Base-by-base conservation (phyloP, 2,113 vertebrate genomes). In the Percopsis transmontana region DNA sequence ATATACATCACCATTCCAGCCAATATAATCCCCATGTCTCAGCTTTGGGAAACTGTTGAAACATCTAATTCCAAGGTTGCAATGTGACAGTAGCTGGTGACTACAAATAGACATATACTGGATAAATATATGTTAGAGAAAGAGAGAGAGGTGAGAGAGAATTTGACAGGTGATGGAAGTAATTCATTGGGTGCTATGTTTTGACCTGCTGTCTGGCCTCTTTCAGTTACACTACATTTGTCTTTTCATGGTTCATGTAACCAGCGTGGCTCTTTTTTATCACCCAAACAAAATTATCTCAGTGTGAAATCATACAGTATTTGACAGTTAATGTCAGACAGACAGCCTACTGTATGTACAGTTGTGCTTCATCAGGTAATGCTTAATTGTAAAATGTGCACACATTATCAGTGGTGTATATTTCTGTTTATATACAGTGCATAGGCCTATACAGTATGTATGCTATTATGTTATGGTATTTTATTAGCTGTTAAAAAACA, bases 1-100 rank as follows among this genome's bases (percentile, higher is more conserved):
- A 33, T 33, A 6, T 33, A 33, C 8, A 33, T 33, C 27, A 33
- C 27, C 27, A 33, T 33, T 7, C 1, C 1, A 33, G 27, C 8
- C 27, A 33, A 33, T 7, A 33, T 33, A 33, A 33, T 33, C 27
- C 27, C 27, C 27, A 7, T 33, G 27, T 33, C 27, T 33, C 8
- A 33, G 8, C 27, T 6, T 33, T 7, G 27, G 27, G 8, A 33
- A 33, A 33, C 5, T 33, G 27, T 33, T 33, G 27, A 33, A 6
- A 33, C 27, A 33, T 47, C 45, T 47, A 62, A 66, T 15, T 45
- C 42, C 15, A 16, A 18, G 51, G 23, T n/a, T 57, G 39, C 39
- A 62, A 56, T 66, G 59, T 62, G 40, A n/a, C 47, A 47, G 38
- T 40, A 67, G 54, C 27, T 33, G 27, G 27, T 33, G 27, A 33